Conservation (phyloP, 2,797 vertebrate genomes). For the Garrulus glandarius region DNA sequence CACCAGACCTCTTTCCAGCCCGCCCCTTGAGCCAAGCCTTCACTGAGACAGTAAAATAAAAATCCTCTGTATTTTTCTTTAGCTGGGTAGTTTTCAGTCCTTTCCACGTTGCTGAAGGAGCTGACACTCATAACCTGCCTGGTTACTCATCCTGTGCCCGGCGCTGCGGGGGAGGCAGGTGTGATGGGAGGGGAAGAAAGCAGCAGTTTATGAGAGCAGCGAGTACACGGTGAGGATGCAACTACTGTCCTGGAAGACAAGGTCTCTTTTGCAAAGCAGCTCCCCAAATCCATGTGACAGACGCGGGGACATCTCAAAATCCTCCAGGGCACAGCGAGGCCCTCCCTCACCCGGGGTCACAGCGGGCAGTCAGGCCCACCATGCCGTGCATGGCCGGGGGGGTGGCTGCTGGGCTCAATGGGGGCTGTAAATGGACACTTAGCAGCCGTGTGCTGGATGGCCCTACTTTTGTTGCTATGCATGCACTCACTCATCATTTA, state of each 20-base stretch:
- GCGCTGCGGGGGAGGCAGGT: background rate
- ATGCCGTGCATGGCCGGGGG: fast-evolving
- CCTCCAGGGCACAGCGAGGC: fast-evolving
- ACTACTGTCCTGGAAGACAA: background rate
- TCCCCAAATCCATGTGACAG: background rate
- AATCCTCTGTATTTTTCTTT: background rate
- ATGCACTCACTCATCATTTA: background rate
- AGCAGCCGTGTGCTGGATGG: slow-evolving; percentile 6
- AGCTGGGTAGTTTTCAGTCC: background rate
- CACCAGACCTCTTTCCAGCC: background rate
- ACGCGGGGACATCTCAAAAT: background rate
- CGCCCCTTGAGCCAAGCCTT: background rate
- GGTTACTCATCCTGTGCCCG: background rate
- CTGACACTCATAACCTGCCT: fast-evolving
- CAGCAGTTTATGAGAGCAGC: background rate
- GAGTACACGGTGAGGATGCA: background rate
- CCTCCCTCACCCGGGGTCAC: background rate
- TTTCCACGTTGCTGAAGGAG: background rate
- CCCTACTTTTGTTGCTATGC: background rate
- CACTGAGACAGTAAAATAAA: background rate
- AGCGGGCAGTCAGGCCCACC: background rate
- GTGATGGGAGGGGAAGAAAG: background rate
- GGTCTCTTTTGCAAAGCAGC: background rate
- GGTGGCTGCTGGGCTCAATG: background rate
- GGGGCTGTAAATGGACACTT: slow-evolving; percentile 23